Base-by-base conservation (phyloP, 1,140 invertebrate species). In the Meloidogyne floridensis region DNA sequence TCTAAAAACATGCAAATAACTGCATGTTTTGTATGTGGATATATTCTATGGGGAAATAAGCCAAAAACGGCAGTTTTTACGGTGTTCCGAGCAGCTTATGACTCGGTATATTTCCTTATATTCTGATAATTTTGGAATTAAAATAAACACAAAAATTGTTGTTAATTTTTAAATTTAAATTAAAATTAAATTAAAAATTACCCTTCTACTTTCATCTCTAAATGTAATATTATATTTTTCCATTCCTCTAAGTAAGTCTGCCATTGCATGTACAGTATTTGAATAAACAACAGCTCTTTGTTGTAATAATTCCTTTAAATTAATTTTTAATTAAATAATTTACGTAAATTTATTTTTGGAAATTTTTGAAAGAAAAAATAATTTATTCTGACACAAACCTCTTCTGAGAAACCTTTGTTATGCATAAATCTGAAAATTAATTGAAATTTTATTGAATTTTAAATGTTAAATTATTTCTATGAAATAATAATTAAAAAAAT, bases 191-290 rank as follows among this genome's bases (percentile, higher is more conserved):
- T 8, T 32, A 47, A 47, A 4, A 8, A 47, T 65, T 70, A 79
- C 77, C 77, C 72, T 43, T 79, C 77, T 79, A 43, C 42, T 72
- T n/a, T 42, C 77, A 72, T 79, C 65, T 18, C 0, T 65, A 51
- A 79, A 79, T 13, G 20, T 65, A 72, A 79, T 79, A 53, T 51
- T 79, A 47, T 32, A 79, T 72, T 51, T 54, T 71, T 79, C 77
- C 77, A 79, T 81, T 51, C 65, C 80, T 53, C 59, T 65, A 51
- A 81, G 69, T 43, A 81, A 47, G 43, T 79, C 69, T 4, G 79
- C 59, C 80, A 85, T 85, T 9, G 32, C 54, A 11, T 86, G 80
- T 11, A 85, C 43, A 15, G 73, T 81, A 76, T 85, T 85, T 18
- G 53, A 72, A 53, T 85, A 85, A 13, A 85, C 84, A 53, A 80